phyloP scores from a whole-genome alignment of 1,140 invertebrate species.

The Magallana gigas region DNA sequence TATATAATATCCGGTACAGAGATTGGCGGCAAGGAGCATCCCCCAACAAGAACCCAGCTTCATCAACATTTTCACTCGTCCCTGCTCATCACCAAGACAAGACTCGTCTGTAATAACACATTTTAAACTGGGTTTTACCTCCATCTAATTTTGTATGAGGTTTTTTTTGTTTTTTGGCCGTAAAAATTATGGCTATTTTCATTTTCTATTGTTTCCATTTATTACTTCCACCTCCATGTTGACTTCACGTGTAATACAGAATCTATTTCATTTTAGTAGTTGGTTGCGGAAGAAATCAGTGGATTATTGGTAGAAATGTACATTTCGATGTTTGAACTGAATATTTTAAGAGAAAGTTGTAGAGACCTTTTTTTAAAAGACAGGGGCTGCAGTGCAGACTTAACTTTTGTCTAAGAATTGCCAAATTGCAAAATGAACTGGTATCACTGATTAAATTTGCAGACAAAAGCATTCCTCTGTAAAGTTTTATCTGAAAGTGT shows the following conservation, averaged over 20 bases:
- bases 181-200: background rate
- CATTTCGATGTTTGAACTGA: background rate
- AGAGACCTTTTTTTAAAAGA: background rate
- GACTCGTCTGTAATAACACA: background rate
- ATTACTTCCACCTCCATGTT: conserved; percentile 25
- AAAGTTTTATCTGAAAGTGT: conserved; percentile 29
- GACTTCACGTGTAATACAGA: background rate
- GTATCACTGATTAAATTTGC: conserved; percentile 18
- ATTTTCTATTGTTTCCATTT: conserved; percentile 10
- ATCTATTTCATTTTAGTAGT: too few species aligned
- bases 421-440: conserved; percentile 16
- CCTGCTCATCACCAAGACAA: background rate
- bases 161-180: background rate
- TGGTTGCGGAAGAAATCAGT: too few species aligned
- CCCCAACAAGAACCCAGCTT: background rate
- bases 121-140: background rate
- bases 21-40: background rate
- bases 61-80: background rate
- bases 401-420: conserved; percentile 4
- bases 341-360: background rate
- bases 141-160: background rate
- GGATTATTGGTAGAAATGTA: background rate
- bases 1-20: conserved; percentile 8
- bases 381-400: background rate
- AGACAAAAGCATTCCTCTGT: conserved; percentile 21